Percentiles rank a stretch among this genome's conserved stretches.
Evolutionary conservation across 2,888 invertebrate genomes (phyloP).

Genomic region (Myathropa florea): DNA sequence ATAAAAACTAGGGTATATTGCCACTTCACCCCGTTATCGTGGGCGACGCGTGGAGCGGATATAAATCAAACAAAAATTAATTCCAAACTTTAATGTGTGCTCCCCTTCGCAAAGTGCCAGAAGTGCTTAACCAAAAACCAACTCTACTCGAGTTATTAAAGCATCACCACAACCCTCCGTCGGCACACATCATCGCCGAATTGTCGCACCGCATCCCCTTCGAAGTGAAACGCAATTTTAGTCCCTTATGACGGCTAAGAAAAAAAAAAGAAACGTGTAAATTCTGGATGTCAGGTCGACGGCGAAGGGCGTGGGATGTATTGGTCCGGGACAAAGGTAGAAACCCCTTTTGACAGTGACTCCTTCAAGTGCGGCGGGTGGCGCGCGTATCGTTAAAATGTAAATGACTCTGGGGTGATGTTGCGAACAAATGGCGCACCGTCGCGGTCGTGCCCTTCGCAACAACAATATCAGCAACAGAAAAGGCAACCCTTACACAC

Average conservation of each 20-base stretch:
- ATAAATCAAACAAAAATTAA: constrained; percentile 64
- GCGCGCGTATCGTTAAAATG: not conserved
- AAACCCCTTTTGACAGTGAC: not conserved
- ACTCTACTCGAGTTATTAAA: not conserved
- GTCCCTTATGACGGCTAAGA: not conserved
- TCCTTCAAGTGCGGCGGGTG: not conserved
- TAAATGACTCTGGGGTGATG: not conserved
- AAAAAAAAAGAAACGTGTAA: constrained; percentile 15
- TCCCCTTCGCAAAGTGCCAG: constrained; percentile 24
- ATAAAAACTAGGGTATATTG: not conserved
- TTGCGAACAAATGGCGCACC: not conserved
- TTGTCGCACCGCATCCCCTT: not conserved
- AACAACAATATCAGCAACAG: not conserved
- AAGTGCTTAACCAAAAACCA: constrained; percentile 49
- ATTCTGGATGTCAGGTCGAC: constrained; percentile 54
- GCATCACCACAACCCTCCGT: not conserved
- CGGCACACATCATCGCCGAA: not conserved
- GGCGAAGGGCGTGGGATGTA: not conserved
- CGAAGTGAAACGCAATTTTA: too few relatives aligned
- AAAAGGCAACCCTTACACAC: not conserved
- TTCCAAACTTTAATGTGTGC: constrained; percentile 36
- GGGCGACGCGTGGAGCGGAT: constrained; percentile 43
- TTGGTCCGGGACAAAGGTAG: constrained; percentile 18
- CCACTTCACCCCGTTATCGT: not conserved
- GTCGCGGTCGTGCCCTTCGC: not conserved